Evolutionary conservation across 2,113 vertebrate species (phyloP).

Genomic region (Gobiocypris rarus): DNA sequence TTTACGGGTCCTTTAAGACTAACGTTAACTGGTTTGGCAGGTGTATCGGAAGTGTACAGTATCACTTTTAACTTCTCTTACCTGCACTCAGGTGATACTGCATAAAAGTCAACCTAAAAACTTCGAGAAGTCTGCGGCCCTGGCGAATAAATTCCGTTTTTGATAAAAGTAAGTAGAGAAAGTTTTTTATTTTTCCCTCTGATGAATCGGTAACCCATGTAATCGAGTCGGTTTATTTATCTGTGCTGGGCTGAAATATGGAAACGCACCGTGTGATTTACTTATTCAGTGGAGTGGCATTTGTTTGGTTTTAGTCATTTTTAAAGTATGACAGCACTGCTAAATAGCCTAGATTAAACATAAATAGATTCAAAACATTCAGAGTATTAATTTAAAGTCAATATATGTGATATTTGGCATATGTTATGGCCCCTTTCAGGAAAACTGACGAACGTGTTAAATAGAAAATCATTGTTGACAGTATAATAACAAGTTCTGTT

Average conservation of each 20-base stretch:
- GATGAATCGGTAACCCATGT: background rate
- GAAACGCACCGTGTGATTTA: background rate
- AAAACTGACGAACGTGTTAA: background rate
- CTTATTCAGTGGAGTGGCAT: background rate
- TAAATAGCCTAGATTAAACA: background rate
- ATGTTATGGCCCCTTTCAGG: no score
- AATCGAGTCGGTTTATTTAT: background rate
- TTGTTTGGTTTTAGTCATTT: background rate
- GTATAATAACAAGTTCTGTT: background rate
- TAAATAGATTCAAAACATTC: no score
- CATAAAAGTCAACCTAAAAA: slow-evolving; percentile 5
- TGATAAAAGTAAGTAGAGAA: slow-evolving; percentile 52
- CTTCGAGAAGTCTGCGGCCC: slow-evolving; percentile 2
- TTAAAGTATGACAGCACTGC: no score
- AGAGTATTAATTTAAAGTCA: background rate
- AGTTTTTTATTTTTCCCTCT: slow-evolving; percentile 24
- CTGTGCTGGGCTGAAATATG: background rate
- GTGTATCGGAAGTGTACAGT: slow-evolving; percentile 49
- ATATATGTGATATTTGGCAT: background rate
- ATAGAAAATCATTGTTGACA: background rate
- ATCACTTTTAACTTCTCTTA: slow-evolving; percentile 13
- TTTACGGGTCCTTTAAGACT: slow-evolving; percentile 44
- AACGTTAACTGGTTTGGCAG: slow-evolving; percentile 63
- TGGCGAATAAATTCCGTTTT: slow-evolving; percentile 22
- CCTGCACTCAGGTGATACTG: slow-evolving; percentile 56